Conservation (phyloP, 2,888 invertebrate species). For the Caenorhabditis sp. region DNA sequence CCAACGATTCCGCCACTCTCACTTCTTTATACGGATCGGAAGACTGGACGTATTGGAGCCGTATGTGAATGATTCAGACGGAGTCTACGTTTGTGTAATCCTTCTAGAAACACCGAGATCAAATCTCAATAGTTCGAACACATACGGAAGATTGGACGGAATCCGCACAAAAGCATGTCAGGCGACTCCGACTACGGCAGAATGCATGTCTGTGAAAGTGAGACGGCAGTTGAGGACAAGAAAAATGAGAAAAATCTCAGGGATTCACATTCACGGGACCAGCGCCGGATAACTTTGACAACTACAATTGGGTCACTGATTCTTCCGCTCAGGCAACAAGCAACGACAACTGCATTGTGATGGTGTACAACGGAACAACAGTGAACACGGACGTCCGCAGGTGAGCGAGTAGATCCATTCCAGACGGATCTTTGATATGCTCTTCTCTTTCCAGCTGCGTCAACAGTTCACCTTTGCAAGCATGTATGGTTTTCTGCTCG, state of each 20-base stretch:
- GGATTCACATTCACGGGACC: conserved; percentile 22
- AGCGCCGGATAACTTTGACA: not conserved
- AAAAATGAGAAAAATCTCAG: not conserved
- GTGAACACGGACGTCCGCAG: conserved; percentile 18
- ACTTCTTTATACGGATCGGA: conserved; percentile 1
- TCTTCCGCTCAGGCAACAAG: not conserved
- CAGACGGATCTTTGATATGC: not conserved
- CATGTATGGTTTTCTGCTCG: not conserved
- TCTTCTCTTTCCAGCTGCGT: not conserved
- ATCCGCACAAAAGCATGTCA: not conserved
- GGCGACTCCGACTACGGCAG: conserved; percentile 5
- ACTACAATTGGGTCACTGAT: conserved; percentile 27
- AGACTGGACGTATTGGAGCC: conserved; percentile 11
- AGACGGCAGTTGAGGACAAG: not conserved
- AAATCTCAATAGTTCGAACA: not conserved
- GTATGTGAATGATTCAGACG: not conserved
- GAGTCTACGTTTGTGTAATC: not conserved
- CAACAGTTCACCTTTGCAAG: not conserved
- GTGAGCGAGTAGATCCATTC: not conserved
- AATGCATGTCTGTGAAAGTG: conserved; percentile 10
- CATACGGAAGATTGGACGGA: conserved; percentile 18
- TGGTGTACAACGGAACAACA: conserved; percentile 14
- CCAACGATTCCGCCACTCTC: not conserved
- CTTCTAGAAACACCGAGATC: not conserved
- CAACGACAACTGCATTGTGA: conserved; percentile 27